A percentile compares a stretch with the other conserved stretches of the same genome.
Conservation (phyloP, 2,113 vertebrate species). For the Bufo gargarizans region DNA sequence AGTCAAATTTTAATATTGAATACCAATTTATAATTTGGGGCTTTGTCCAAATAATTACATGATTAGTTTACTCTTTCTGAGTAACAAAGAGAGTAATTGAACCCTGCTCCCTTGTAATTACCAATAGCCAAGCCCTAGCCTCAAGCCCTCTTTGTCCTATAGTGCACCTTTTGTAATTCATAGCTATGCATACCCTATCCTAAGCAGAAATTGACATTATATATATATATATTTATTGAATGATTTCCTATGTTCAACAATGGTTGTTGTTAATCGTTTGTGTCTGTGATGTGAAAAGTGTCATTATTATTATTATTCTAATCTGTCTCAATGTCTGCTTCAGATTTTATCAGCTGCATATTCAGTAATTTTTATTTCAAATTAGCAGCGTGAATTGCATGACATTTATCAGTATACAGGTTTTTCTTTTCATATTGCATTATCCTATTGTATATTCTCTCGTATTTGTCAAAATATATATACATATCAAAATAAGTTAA, state of each 20-base stretch:
- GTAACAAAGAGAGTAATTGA: constrained; percentile 21
- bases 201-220: not conserved
- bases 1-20: not conserved
- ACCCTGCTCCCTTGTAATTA: not conserved
- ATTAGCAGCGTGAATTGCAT: not conserved
- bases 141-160: not conserved
- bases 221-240: not conserved
- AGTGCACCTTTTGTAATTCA: not conserved
- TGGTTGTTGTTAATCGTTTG: not conserved
- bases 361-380: not conserved
- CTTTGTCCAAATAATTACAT: not conserved
- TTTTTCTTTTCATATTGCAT: not conserved
- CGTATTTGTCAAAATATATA: too few relatives aligned
- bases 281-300: not conserved
- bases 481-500: too few relatives aligned
- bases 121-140: constrained; percentile 15
- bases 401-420: not conserved
- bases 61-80: not conserved
- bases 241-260: not conserved
- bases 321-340: not conserved
- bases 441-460: too few relatives aligned
- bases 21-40: not conserved
- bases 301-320: not conserved
- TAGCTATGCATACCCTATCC: not conserved
- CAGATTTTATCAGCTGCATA: not conserved